phyloP scores from a whole-genome alignment of 2,797 vertebrate genomes.

The Gallinago nigripennis region DNA sequence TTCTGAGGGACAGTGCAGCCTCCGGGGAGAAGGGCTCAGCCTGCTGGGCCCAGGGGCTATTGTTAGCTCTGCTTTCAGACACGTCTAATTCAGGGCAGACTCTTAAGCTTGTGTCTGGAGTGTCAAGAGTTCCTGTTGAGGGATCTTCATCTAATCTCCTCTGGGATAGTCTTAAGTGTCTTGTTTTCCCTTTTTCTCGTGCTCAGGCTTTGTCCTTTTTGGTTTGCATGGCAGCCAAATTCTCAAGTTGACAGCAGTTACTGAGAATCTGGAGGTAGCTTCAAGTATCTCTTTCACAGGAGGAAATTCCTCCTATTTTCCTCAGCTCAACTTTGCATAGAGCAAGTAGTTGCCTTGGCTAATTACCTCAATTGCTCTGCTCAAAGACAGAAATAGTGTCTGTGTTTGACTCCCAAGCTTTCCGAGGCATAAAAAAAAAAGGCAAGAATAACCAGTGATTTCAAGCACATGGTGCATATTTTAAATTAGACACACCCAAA shows the following conservation, averaged over 20 bases:
- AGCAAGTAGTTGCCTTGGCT: background rate
- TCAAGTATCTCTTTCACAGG: background rate
- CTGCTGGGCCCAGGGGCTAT: background rate
- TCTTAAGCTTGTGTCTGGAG: background rate
- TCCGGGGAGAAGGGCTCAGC: background rate
- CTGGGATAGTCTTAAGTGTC: constrained; percentile 2
- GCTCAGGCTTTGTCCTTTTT: background rate
- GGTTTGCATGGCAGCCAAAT: background rate
- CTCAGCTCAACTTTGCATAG: background rate
- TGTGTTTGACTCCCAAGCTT: background rate
- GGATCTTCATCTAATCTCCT: constrained; percentile 46
- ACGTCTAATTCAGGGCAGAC: background rate
- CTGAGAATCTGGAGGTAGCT: background rate
- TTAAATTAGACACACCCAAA: background rate
- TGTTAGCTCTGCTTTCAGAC: background rate
- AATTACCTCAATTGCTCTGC: background rate
- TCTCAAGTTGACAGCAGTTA: background rate
- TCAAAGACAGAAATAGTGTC: background rate
- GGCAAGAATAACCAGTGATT: background rate
- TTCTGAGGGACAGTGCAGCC: background rate
- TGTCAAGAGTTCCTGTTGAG: constrained; percentile 11
- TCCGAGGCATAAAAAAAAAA: background rate
- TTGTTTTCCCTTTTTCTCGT: constrained; percentile 19
- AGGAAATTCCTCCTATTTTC: background rate
- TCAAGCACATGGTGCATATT: background rate